Percentiles rank a stretch among this genome's conserved stretches.
Evolutionary conservation across 2,113 vertebrate species (phyloP).

Genomic region (Tinamus guttatus): DNA sequence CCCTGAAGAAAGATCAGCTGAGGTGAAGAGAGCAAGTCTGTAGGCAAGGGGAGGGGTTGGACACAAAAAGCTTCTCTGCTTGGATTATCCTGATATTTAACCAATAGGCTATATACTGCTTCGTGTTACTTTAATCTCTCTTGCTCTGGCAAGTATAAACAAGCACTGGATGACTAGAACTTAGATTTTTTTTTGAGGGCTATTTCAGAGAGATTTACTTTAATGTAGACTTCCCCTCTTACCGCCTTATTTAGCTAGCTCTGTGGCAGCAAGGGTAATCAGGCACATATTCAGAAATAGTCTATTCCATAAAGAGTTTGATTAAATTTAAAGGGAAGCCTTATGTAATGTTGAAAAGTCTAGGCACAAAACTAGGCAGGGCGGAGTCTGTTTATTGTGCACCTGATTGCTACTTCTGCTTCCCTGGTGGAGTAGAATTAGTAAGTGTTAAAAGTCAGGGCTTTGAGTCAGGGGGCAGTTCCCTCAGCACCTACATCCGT

Average conservation of each 20-base stretch:
- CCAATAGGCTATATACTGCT: neutral
- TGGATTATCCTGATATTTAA: neutral
- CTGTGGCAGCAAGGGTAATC: neutral
- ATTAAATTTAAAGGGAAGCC: neutral
- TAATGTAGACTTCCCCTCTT: neutral
- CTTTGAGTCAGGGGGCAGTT: neutral
- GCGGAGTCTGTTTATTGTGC: neutral
- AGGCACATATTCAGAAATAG: neutral
- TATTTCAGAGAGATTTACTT: neutral
- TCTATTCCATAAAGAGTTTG: neutral
- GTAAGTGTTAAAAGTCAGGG: neutral
- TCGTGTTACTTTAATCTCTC: neutral
- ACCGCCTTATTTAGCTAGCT: neutral
- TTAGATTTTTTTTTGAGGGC: neutral
- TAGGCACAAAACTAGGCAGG: neutral
- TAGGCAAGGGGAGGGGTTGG: neutral
- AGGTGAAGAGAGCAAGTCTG: conserved; percentile 12
- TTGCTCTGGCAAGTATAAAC: neutral
- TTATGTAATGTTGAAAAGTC: neutral
- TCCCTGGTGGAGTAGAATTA: neutral
- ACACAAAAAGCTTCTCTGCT: neutral
- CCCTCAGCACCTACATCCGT: neutral
- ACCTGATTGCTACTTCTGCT: neutral
- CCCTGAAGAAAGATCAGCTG: neutral
- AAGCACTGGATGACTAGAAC: neutral